Evolutionary conservation across 2,797 vertebrate genomes (phyloP).

Genomic region (Chaenodraco wilsoni): DNA sequence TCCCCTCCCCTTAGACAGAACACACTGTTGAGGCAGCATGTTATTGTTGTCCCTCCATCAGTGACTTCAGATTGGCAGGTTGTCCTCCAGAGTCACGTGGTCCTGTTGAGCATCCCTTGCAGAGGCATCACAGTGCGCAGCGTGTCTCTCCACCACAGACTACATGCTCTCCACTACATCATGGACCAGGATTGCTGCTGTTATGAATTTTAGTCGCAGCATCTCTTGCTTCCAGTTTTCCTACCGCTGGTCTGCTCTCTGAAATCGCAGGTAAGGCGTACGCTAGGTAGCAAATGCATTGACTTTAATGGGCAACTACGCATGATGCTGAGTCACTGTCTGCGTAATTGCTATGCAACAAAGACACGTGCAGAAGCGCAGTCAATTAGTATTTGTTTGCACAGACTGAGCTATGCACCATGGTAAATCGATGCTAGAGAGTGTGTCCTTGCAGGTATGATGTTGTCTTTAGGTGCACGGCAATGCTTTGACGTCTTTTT

Average conservation of each 20-base stretch:
- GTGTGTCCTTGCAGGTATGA: background rate
- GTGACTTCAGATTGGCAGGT: conserved; percentile 49
- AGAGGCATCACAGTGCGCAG: conserved; percentile 48
- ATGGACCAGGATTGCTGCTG: conserved; percentile 54
- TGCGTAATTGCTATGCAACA: conserved; percentile 39
- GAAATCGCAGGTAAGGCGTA: conserved; percentile 78
- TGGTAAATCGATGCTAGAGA: background rate
- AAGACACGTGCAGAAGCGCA: conserved; percentile 30
- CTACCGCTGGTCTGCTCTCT: conserved; percentile 57
- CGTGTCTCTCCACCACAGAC: conserved; percentile 55
- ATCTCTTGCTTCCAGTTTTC: conserved; percentile 30
- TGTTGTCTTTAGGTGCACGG: background rate
- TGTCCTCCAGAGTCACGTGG: conserved; percentile 74
- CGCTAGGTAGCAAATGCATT: background rate
- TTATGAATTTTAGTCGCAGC: conserved; percentile 41
- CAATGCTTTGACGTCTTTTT: conserved; percentile 15
- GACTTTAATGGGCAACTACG: conserved; percentile 16
- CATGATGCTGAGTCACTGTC: conserved; percentile 39
- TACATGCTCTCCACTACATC: background rate
- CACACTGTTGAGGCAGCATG: background rate
- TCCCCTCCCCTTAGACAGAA: no score
- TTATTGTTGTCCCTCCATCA: conserved; percentile 16
- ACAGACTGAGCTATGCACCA: background rate
- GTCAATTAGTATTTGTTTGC: background rate
- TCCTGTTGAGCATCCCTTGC: conserved; percentile 61